phyloP scores from a whole-genome alignment of 1,140 invertebrate genomes.

The Pogonomyrmex barbatus region DNA sequence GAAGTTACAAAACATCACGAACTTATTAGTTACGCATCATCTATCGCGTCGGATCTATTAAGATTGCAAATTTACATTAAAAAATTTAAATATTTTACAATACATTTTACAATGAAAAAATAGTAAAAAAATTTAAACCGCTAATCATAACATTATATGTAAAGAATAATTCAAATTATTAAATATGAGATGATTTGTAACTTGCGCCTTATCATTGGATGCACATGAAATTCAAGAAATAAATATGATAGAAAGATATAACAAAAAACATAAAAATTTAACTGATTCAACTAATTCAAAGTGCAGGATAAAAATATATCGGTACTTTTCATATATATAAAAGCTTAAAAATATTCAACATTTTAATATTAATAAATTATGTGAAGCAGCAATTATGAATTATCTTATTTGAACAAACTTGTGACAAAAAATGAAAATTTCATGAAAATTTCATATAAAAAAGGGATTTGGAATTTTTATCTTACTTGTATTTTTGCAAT shows the following conservation, averaged over 20 bases:
- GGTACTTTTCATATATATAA: background rate
- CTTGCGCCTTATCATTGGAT: background rate
- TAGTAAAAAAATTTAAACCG: background rate
- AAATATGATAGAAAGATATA: background rate
- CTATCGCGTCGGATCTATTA: background rate
- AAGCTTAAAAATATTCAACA: background rate
- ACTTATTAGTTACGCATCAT: conserved; percentile 32
- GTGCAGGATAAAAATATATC: background rate
- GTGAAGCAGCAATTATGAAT: background rate
- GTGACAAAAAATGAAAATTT: background rate
- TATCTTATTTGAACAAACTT: background rate
- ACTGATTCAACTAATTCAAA: background rate
- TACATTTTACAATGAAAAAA: background rate
- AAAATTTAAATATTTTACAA: background rate
- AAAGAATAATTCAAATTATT: background rate
- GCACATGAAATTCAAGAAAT: background rate
- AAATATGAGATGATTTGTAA: conserved; percentile 10
- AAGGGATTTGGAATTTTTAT: background rate
- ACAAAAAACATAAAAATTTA: background rate
- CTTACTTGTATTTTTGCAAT: background rate
- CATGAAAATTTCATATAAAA: background rate
- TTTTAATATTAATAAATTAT: background rate
- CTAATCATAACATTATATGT: background rate
- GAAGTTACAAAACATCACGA: conserved; percentile 15
- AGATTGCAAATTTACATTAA: background rate